Percentiles rank a stretch among this genome's conserved stretches.
Conservation (phyloP, 1,140 invertebrate genomes). For the Drosophila serrata region DNA sequence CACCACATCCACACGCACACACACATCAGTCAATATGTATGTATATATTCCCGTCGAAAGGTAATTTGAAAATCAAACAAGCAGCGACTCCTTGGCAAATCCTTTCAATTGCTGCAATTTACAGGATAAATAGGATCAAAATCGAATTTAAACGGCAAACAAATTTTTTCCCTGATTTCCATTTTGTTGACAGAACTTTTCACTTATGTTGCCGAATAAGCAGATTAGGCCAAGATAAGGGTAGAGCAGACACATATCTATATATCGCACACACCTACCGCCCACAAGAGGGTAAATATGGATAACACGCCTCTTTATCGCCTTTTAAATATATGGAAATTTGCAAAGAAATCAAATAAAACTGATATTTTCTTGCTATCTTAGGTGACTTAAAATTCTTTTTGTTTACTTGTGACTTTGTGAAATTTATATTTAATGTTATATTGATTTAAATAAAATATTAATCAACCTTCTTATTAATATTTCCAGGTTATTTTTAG, state of each 20-base stretch:
- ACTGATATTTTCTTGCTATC: not conserved
- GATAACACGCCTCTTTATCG: not conserved
- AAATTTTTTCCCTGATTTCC: constrained; percentile 82
- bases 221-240: constrained; percentile 70
- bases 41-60: constrained; percentile 58
- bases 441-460: not conserved
- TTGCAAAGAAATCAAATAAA: not conserved
- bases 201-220: constrained; percentile 81
- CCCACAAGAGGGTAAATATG: constrained; percentile 26
- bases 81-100: constrained; percentile 62
- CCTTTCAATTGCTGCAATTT: constrained; percentile 85
- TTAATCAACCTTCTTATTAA: too few relatives aligned
- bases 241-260: constrained; percentile 39
- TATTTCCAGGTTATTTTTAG: too few relatives aligned
- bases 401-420: not conserved
- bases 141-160: constrained; percentile 85
- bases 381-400: not conserved
- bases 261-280: constrained; percentile 52
- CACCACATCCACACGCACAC: constrained; percentile 33
- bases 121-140: constrained; percentile 85
- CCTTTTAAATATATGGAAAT: constrained; percentile 2
- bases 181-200: constrained; percentile 84
- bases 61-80: constrained; percentile 82
- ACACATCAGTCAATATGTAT: constrained; percentile 49
- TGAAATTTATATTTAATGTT: not conserved